phyloP scores from a whole-genome alignment of 2,113 vertebrate genomes.

The Bubo blakistoni region DNA sequence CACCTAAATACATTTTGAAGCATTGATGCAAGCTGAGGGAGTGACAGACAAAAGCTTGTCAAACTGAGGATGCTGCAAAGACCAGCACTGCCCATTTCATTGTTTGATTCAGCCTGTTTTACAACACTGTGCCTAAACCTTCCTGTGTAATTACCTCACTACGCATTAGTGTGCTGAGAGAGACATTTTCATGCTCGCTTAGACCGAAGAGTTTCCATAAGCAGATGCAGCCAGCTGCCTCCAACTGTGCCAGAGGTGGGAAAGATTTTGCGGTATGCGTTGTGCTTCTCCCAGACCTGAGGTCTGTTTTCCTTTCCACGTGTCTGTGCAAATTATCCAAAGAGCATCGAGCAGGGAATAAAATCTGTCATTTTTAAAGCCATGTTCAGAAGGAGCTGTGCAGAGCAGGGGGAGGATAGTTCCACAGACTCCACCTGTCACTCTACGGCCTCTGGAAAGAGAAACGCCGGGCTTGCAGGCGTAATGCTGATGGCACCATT shows the following conservation, averaged over 20 bases:
- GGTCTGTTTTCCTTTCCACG: background rate
- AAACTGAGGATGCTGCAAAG: background rate
- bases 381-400: background rate
- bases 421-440: background rate
- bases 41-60: background rate
- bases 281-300: background rate
- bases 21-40: background rate
- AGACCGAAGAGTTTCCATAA: background rate
- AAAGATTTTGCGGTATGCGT: background rate
- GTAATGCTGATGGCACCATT: background rate
- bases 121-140: background rate
- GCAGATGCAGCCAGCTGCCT: constrained; percentile 44
- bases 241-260: constrained; percentile 33
- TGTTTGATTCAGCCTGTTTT: background rate
- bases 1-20: background rate
- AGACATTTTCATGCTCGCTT: constrained; percentile 21
- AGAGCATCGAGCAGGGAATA: background rate
- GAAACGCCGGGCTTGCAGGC: background rate
- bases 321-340: background rate
- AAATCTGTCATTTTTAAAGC: background rate
- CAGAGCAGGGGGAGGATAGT: background rate
- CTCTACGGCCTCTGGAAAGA: background rate
- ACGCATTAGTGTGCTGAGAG: background rate
- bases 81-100: background rate
- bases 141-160: background rate